Conservation (phyloP, 1,140 invertebrate genomes). For the Drosophila azteca region DNA sequence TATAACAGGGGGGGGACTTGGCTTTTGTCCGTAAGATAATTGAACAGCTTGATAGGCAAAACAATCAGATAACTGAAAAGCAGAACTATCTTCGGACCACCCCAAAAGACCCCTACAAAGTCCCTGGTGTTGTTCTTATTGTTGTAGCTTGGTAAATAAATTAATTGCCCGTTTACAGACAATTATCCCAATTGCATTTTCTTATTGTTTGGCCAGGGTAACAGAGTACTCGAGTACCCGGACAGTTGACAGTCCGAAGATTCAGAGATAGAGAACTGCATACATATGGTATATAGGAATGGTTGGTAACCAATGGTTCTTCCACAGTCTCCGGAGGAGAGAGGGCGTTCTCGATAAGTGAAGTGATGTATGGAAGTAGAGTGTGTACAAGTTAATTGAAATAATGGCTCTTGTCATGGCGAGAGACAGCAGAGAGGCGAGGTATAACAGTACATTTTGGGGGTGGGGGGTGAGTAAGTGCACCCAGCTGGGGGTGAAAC, state of each 20-base stretch:
- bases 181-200: slow-evolving; percentile 49
- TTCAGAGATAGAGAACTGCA: slow-evolving; percentile 23
- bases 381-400: slow-evolving; percentile 70
- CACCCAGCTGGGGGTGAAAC: slow-evolving; percentile 9
- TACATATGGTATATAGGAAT: neutral
- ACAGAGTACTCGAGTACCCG: too few species aligned
- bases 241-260: neutral
- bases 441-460: slow-evolving; percentile 18
- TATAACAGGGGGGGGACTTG: neutral
- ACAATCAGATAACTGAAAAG: slow-evolving; percentile 15
- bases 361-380: slow-evolving; percentile 30
- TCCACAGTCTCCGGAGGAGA: neutral
- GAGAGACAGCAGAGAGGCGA: slow-evolving; percentile 6
- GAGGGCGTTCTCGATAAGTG: slow-evolving; percentile 40
- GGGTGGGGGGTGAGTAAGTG: slow-evolving; percentile 6
- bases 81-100: slow-evolving; percentile 10
- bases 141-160: slow-evolving; percentile 45
- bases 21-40: slow-evolving; percentile 11
- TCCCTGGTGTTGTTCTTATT: neutral
- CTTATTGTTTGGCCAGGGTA: slow-evolving; percentile 6
- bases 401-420: slow-evolving; percentile 50
- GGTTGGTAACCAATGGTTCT: too few species aligned
- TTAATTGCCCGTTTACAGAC: slow-evolving; percentile 53
- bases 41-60: slow-evolving; percentile 9
- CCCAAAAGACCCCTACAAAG: neutral